These are phyloP conservation scores for Nomada fucata DNA, from an alignment of 2,888 invertebrate genomes.

Conservation along the genomic window DNA sequence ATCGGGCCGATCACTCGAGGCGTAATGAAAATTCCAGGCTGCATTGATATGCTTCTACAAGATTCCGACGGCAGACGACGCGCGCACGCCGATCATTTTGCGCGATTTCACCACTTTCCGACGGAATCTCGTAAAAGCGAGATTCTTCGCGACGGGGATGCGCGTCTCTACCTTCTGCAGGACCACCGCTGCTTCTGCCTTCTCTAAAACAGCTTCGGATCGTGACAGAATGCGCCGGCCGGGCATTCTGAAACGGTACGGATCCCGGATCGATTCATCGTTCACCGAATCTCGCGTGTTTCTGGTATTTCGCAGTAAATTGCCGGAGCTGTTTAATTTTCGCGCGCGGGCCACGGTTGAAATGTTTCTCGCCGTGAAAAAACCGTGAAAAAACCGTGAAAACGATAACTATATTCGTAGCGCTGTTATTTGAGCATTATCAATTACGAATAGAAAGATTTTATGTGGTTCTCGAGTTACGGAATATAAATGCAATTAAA, in stretches of 20 bases:
- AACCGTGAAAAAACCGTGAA: no score
- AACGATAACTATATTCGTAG: no score
- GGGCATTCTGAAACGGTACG: constrained; percentile 40
- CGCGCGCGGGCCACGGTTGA: background rate
- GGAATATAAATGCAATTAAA: no score
- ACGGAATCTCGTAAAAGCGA: constrained; percentile 73
- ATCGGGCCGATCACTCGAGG: constrained; percentile 63
- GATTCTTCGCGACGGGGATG: constrained; percentile 68
- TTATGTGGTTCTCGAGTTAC: no score
- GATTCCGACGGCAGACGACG: constrained; percentile 67
- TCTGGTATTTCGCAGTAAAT: background rate
- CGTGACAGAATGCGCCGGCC: constrained; percentile 55
- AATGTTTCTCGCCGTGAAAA: no score
- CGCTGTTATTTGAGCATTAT: no score
- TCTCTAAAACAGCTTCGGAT: constrained; percentile 37
- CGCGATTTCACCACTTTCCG: constrained; percentile 71
- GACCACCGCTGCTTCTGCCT: background rate
- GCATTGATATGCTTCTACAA: constrained; percentile 76
- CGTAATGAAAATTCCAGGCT: constrained; percentile 73
- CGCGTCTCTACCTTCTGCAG: constrained; percentile 13
- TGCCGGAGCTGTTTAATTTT: background rate
- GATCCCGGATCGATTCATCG: background rate
- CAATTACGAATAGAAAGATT: no score
- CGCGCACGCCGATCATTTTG: constrained; percentile 68
- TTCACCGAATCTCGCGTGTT: background rate